These are phyloP conservation scores for Lepidurus arcticus DNA, from an alignment of 1,140 invertebrate species.

Conservation along the genomic window DNA sequence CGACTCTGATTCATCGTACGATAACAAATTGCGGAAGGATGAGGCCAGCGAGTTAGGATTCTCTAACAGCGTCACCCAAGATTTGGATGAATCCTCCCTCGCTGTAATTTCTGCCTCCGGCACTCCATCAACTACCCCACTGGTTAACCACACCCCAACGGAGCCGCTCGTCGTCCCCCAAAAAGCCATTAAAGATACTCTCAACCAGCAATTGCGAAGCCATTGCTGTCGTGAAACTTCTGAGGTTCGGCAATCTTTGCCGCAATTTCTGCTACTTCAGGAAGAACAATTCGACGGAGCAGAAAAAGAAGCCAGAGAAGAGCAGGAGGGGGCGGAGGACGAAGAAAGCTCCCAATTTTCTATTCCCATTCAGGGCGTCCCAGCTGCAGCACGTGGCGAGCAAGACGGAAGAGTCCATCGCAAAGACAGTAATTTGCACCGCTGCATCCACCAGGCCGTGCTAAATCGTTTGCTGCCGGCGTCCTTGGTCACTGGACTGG, in stretches of 20 bases:
- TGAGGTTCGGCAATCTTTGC: not conserved
- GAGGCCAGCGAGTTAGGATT: not conserved
- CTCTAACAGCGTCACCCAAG: too few species aligned
- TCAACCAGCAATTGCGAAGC: constrained; percentile 18
- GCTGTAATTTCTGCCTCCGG: not conserved
- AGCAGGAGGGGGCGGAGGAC: not conserved
- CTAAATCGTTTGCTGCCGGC: not conserved
- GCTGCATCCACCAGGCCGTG: constrained; percentile 9
- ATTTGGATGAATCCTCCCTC: too few species aligned
- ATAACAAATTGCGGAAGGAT: not conserved
- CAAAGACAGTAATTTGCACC: constrained; percentile 9
- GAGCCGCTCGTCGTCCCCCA: not conserved
- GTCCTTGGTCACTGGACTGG: not conserved
- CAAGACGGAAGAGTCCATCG: not conserved
- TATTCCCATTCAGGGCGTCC: not conserved
- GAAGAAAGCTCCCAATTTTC: not conserved
- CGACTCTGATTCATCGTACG: not conserved
- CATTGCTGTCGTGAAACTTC: not conserved
- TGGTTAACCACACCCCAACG: not conserved
- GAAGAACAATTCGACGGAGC: not conserved
- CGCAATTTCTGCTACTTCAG: not conserved
- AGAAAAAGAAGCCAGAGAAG: not conserved
- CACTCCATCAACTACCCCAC: not conserved
- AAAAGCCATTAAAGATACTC: not conserved
- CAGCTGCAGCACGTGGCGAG: not conserved